These are phyloP conservation scores for Heterohyrax brucei DNA, from an alignment of 2,797 vertebrate species.

Conservation along the genomic window DNA sequence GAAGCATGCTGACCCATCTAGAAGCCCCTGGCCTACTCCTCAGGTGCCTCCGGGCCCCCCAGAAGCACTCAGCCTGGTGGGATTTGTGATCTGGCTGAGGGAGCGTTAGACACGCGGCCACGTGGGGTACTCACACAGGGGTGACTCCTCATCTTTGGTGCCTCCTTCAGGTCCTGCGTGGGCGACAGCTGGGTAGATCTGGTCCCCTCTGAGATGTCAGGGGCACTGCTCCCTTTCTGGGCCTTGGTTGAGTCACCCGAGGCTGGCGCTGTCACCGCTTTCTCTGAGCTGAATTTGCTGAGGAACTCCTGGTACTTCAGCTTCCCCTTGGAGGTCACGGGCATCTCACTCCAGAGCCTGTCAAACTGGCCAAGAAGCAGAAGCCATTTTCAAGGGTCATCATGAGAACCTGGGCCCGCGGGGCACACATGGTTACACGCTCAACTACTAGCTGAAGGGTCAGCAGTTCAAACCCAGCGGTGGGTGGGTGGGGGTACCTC, in stretches of 20 bases:
- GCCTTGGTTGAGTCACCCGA: rapidly evolving
- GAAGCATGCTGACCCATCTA: neutral
- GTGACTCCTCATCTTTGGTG: neutral
- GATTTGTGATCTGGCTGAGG: neutral
- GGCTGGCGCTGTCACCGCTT: rapidly evolving
- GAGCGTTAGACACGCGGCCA: rapidly evolving
- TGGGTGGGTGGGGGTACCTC: neutral
- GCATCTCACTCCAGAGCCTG: constrained; percentile 90
- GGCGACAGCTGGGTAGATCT: rapidly evolving
- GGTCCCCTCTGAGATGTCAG: rapidly evolving
- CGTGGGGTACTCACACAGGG: constrained; percentile 57
- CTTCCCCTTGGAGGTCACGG: constrained; percentile 85
- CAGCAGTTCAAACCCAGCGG: neutral
- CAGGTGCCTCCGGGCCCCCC: neutral
- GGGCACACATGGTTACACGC: too few species aligned
- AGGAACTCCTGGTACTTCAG: constrained; percentile 90
- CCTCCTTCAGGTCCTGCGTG: rapidly evolving
- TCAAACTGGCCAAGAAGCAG: constrained; percentile 88
- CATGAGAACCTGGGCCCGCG: rapidly evolving
- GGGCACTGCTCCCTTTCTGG: constrained; percentile 52
- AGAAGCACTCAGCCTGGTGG: neutral
- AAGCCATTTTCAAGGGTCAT: neutral
- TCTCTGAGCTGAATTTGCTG: constrained; percentile 84
- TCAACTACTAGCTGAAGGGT: neutral
- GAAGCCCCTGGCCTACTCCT: neutral